These are phyloP conservation scores for Piscicola geometra DNA, from an alignment of 2,888 invertebrate species.

Conservation along the genomic window DNA sequence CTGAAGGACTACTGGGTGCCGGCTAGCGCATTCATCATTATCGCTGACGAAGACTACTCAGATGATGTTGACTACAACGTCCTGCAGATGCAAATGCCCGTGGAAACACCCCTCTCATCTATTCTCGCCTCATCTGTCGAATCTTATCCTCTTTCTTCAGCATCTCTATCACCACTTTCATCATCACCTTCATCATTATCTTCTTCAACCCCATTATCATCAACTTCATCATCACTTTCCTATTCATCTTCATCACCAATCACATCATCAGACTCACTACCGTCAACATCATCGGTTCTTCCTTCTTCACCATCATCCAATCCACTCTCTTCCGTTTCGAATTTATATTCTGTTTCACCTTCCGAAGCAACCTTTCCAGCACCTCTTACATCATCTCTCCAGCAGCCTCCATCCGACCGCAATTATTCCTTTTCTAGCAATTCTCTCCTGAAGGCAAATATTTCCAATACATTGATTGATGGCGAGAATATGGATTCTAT, in stretches of 20 bases:
- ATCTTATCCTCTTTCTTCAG: too few species aligned
- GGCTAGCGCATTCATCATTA: slow-evolving; percentile 3
- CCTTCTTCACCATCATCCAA: neutral
- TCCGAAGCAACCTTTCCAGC: neutral
- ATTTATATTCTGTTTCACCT: neutral
- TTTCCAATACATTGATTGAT: neutral
- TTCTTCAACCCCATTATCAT: neutral
- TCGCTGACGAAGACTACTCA: slow-evolving; percentile 16
- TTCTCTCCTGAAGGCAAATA: neutral
- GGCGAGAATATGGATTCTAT: neutral
- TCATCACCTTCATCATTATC: neutral
- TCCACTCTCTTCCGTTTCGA: neutral
- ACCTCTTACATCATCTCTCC: neutral
- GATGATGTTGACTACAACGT: neutral
- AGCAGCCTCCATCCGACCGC: neutral
- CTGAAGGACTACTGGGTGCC: slow-evolving; percentile 22
- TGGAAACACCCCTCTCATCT: too few species aligned
- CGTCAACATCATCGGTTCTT: neutral
- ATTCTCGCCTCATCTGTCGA: too few species aligned
- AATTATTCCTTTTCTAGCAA: neutral
- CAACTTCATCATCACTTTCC: neutral
- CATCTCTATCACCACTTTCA: too few species aligned
- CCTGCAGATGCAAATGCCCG: neutral
- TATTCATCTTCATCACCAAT: too few species aligned
- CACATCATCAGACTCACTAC: too few species aligned